Evolutionary conservation across 2,113 vertebrate genomes (phyloP).

Genomic region (Noctilio leporinus): DNA sequence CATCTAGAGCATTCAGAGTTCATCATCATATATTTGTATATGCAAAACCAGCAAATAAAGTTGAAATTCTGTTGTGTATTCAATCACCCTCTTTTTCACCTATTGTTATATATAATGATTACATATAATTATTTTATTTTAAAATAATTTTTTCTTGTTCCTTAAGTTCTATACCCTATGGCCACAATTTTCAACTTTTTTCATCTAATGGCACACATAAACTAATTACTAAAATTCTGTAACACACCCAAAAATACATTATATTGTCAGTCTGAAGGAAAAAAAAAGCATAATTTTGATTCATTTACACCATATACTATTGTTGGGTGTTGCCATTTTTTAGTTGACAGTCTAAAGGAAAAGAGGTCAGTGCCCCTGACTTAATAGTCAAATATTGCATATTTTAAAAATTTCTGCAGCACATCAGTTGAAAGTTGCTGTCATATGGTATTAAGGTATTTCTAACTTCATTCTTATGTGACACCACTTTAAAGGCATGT

Average conservation of each 20-base stretch:
- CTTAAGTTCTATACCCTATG: neutral
- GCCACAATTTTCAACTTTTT: neutral
- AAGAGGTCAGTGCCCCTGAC: neutral
- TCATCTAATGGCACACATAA: neutral
- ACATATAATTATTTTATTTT: neutral
- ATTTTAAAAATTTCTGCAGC: neutral
- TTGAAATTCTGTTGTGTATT: neutral
- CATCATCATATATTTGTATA: neutral
- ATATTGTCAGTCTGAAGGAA: neutral
- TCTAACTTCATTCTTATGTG: neutral
- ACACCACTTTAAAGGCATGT: neutral
- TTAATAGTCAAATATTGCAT: neutral
- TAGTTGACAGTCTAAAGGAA: neutral
- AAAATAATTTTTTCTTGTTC: neutral
- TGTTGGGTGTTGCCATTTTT: neutral
- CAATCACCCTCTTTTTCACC: neutral
- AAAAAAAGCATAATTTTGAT: neutral
- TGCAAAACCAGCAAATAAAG: neutral
- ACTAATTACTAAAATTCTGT: neutral
- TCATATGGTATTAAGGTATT: neutral
- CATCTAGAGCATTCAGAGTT: neutral
- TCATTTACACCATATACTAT: neutral
- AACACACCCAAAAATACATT: neutral
- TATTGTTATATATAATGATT: neutral
- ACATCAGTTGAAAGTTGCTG: neutral